phyloP scores from a whole-genome alignment of 2,888 invertebrate genomes.

The Idaea aversata region DNA sequence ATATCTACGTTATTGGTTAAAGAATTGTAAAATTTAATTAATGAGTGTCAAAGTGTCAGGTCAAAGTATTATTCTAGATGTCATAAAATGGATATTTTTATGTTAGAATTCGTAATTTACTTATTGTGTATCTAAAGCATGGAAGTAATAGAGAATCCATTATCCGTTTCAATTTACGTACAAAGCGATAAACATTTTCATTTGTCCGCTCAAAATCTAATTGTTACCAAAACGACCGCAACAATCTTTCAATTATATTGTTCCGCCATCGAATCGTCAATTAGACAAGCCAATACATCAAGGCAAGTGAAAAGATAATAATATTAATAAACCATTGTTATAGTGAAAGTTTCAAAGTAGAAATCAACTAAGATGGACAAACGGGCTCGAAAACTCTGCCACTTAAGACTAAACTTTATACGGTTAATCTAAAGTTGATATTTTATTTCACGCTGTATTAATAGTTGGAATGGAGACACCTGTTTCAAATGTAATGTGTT shows the following conservation, averaged over 20 bases:
- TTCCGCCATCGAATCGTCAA: not conserved
- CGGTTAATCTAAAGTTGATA: not conserved
- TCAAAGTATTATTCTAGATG: too few species aligned
- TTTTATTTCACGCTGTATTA: not conserved
- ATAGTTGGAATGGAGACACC: not conserved
- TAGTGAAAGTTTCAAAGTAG: conserved; percentile 58
- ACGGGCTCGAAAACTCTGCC: conserved; percentile 24
- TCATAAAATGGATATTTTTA: too few species aligned
- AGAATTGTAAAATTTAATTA: too few species aligned
- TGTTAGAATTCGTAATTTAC: too few species aligned
- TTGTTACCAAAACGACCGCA: not conserved
- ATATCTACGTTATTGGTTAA: too few species aligned
- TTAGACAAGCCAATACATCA: conserved; percentile 1
- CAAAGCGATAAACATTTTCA: not conserved
- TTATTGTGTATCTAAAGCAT: too few species aligned
- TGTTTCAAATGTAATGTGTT: not conserved
- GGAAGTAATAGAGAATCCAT: not conserved
- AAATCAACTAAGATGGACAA: conserved; percentile 48
- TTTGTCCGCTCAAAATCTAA: not conserved
- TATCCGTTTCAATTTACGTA: not conserved
- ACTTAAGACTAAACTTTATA: not conserved
- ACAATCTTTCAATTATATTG: not conserved
- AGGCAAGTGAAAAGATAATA: conserved; percentile 28
- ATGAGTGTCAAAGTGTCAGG: too few species aligned
- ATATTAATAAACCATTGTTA: conserved; percentile 40